Conservation (phyloP, 1,140 invertebrate genomes). For the Amphibalanus amphitrite region DNA sequence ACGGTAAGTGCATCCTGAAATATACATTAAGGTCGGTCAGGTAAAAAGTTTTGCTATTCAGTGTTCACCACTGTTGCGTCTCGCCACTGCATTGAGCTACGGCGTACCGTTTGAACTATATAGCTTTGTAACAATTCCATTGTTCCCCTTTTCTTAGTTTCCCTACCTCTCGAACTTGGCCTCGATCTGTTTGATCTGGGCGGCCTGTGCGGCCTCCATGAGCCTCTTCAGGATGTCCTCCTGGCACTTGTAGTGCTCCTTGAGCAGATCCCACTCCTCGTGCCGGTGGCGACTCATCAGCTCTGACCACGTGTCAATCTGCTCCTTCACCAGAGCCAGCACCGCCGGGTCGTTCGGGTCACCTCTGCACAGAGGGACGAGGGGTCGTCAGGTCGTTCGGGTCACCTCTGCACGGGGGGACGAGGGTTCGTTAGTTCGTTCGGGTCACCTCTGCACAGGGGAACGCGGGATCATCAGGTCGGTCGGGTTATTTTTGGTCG, state of each 20-base stretch:
- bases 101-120: neutral
- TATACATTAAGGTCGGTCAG: neutral
- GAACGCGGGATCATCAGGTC: neutral
- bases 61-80: neutral
- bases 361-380: neutral
- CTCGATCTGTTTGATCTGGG: conserved; percentile 79
- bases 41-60: neutral
- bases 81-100: neutral
- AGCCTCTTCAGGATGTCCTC: conserved; percentile 67
- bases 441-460: neutral
- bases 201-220: conserved; percentile 61
- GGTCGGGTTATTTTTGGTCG: neutral
- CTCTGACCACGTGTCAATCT: conserved; percentile 86
- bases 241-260: conserved; percentile 65
- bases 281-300: conserved; percentile 72
- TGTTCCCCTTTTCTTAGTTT: too few relatives aligned
- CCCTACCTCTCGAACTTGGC: conserved; percentile 68
- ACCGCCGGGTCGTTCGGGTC: conserved; percentile 52
- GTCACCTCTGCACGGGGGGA: neutral
- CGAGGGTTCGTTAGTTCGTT: neutral
- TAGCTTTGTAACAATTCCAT: too few relatives aligned
- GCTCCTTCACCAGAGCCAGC: conserved; percentile 62
- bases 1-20: neutral
- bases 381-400: neutral
- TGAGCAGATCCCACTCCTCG: conserved; percentile 75